phyloP scores from a whole-genome alignment of 2,888 invertebrate genomes.

The Aphelenchoides bicaudatus region DNA sequence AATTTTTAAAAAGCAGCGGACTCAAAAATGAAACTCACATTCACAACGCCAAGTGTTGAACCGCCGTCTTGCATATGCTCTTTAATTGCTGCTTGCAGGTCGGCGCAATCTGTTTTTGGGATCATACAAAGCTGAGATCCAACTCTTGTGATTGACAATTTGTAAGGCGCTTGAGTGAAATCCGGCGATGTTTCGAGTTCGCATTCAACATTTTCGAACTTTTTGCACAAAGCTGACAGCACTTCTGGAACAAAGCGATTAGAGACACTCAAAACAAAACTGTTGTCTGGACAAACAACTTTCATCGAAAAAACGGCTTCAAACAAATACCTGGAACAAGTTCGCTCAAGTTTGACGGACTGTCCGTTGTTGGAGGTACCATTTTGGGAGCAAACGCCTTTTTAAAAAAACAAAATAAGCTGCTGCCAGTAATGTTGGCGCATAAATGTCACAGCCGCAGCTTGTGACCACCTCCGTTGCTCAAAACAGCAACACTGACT shows the following conservation, averaged over 20 bases:
- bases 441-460: too few species aligned
- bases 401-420: conserved; percentile 10
- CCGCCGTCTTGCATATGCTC: background rate
- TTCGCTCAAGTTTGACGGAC: too few species aligned
- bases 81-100: background rate
- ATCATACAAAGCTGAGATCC: conserved; percentile 37
- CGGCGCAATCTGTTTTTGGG: conserved; percentile 18
- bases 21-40: too few species aligned
- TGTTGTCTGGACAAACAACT: background rate
- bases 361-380: background rate
- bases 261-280: too few species aligned
- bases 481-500: background rate
- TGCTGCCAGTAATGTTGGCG: conserved; percentile 17
- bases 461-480: background rate
- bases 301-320: too few species aligned
- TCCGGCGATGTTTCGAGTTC: conserved; percentile 42
- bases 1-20: too few species aligned
- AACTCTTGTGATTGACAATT: conserved; percentile 37
- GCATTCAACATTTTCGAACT: conserved; percentile 46
- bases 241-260: conserved; percentile 40
- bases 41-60: background rate
- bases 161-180: conserved; percentile 41
- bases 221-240: conserved; percentile 40
- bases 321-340: too few species aligned
- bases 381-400: conserved; percentile 7